A percentile compares a stretch with the other conserved stretches of the same genome.
Evolutionary conservation across 1,140 invertebrate species (phyloP).

Genomic region (Brachystomella parvula): DNA sequence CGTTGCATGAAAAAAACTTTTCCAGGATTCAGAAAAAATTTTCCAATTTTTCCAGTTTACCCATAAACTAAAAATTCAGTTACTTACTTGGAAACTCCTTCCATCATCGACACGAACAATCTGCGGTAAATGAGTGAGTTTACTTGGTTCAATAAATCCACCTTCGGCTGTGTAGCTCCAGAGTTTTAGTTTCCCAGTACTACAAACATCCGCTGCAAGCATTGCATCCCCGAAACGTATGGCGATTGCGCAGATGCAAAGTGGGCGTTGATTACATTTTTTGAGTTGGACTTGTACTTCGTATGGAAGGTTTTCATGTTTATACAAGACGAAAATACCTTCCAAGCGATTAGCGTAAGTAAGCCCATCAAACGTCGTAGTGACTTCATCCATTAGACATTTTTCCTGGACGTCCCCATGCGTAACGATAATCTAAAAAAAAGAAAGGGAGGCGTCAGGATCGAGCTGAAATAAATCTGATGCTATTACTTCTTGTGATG

Average conservation of each 20-base stretch:
- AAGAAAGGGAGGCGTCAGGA: background rate
- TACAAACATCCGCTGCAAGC: conserved; percentile 32
- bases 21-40: background rate
- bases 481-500: conserved; percentile 36
- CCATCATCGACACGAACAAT: conserved; percentile 39
- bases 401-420: conserved; percentile 35
- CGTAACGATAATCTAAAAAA: conserved; percentile 29
- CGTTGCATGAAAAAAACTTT: background rate
- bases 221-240: conserved; percentile 36
- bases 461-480: conserved; percentile 2
- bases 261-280: conserved; percentile 31
- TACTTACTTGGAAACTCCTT: conserved; percentile 36
- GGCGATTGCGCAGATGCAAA: conserved; percentile 38
- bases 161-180: conserved; percentile 36
- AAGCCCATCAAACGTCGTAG: conserved; percentile 37
- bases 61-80: background rate
- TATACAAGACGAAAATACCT: conserved; percentile 37
- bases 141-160: conserved; percentile 28
- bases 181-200: conserved; percentile 33
- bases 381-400: conserved; percentile 26
- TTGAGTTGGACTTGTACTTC: conserved; percentile 37
- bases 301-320: conserved; percentile 31
- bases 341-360: conserved; percentile 32
- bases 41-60: background rate
- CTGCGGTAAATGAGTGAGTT: conserved; percentile 33